Base-by-base conservation (phyloP, 2,113 vertebrate genomes). In the Dinomys branickii region DNA sequence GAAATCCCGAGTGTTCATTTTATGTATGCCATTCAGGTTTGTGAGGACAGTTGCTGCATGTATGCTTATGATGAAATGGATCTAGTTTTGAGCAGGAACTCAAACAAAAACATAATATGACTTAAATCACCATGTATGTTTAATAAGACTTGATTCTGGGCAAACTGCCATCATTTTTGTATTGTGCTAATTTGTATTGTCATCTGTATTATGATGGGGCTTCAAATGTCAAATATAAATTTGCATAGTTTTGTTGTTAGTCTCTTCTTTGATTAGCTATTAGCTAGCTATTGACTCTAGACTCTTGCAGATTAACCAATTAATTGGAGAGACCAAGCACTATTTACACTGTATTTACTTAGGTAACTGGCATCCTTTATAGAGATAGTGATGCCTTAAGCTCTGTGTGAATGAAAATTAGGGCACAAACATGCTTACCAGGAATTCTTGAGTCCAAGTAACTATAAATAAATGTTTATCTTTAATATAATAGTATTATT, bases 231-330 rank as follows among this genome's bases (percentile, higher is more conserved):
- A 56, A 50, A 83, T 63, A 54, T 63, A 94, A 90, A 91, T n/a
- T 47, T 0, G 85, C 94, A 11, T 44, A 41, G 59, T 97, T 11
- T 83, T 94, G 92, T 26, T 94, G 87, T 92, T 1, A 78, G 83
- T 95, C 90, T 96, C 87, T 97, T 92, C 84, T 91, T 92, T 93
- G 54, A 89, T 96, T 96, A 86, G 78, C 98, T 96, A 86, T 97
- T 95, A 97, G 84, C 92, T 95, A 67, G 95, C 94, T 96, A 94
- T 77, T 41, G 95, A 97, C 97, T 91, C 28, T 47, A 69, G 96
- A 24, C 87, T 95, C 41, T 54, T 28, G 9, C 61, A 71, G 86
- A 80, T 96, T 90, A 54, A 12, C 1, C 4, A 78, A 38, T 81
- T 96, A 90, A 83, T 2, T 35, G 9, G 4, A 4, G 8, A 52